phyloP scores from a whole-genome alignment of 2,797 vertebrate genomes.

The Sibirionetta formosa region DNA sequence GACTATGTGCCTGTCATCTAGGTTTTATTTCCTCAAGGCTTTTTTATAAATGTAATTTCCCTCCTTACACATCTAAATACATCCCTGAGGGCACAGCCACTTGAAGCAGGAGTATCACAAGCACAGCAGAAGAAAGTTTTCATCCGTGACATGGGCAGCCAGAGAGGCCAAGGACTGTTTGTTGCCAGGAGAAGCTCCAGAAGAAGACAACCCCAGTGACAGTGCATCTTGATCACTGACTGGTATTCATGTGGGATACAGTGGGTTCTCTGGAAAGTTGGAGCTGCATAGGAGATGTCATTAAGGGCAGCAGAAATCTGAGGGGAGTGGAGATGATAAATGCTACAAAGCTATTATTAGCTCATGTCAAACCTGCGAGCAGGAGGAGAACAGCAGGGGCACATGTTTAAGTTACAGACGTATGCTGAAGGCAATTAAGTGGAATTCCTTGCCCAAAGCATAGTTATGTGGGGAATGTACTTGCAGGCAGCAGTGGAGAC shows the following conservation, averaged over 20 bases:
- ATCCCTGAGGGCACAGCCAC: neutral
- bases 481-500: neutral
- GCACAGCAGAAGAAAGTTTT: neutral
- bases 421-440: constrained; percentile 38
- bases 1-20: neutral
- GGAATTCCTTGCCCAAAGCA: constrained; percentile 28
- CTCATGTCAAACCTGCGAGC: constrained; percentile 13
- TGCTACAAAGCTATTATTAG: constrained; percentile 48
- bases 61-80: neutral
- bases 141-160: neutral
- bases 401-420: neutral
- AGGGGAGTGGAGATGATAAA: constrained; percentile 9
- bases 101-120: neutral
- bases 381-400: neutral
- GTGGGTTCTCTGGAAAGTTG: neutral
- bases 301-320: constrained; percentile 25
- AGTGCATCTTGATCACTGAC: neutral
- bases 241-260: neutral
- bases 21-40: neutral
- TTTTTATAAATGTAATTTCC: neutral
- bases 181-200: neutral
- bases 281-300: neutral
- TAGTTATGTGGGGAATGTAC: neutral
- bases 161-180: neutral
- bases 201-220: neutral